Percentiles rank a stretch among this genome's conserved stretches.
Evolutionary conservation across 2,113 vertebrate genomes (phyloP).

Genomic region (Leptobrachium leishanense): DNA sequence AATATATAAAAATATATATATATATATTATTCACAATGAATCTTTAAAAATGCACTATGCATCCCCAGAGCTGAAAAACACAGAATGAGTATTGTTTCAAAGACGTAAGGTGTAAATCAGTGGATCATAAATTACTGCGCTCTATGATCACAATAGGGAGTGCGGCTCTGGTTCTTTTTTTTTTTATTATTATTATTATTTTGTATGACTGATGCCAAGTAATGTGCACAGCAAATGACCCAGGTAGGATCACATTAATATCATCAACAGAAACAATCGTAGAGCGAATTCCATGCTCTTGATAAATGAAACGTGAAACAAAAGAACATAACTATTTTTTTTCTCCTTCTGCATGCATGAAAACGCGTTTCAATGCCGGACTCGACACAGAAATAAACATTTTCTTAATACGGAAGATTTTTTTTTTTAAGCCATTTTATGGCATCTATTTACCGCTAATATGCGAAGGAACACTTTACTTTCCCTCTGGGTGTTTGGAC

Average conservation of each 20-base stretch:
- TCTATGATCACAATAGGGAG: too few species aligned
- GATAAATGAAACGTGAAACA: constrained; percentile 13
- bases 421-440: constrained; percentile 5
- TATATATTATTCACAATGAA: too few species aligned
- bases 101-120: too few species aligned
- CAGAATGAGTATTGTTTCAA: background rate
- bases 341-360: background rate
- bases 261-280: constrained; percentile 6
- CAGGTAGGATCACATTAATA: constrained; percentile 2
- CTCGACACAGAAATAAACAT: background rate
- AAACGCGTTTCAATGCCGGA: background rate
- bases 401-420: background rate
- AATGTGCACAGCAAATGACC: background rate
- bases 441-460: constrained; percentile 38
- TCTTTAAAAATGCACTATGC: too few species aligned
- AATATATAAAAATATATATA: too few species aligned
- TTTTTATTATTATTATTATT: background rate
- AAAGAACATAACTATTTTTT: background rate
- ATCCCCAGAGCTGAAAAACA: background rate
- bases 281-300: background rate
- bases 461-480: background rate
- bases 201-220: background rate
- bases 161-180: background rate
- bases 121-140: too few species aligned
- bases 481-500: constrained; percentile 13